These are phyloP conservation scores for Drosophila micromelanica DNA, from an alignment of 1,140 invertebrate genomes.

Conservation along the genomic window DNA sequence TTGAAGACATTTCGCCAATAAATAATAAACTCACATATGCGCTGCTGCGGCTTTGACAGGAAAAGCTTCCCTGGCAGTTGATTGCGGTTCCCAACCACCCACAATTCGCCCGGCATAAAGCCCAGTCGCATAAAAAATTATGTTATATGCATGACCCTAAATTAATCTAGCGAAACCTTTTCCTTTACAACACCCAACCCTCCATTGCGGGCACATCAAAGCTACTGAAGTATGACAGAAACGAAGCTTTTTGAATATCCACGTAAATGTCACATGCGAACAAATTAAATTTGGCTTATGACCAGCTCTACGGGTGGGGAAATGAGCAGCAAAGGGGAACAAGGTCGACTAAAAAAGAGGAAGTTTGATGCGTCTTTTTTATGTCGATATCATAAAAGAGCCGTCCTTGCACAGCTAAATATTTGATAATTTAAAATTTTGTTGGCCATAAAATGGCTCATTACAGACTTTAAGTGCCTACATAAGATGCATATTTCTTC, in stretches of 20 bases:
- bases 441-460: constrained; percentile 20
- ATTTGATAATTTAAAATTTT: constrained; percentile 23
- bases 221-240: constrained; percentile 74
- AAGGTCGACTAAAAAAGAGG: constrained; percentile 1
- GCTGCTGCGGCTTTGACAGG: constrained; percentile 20
- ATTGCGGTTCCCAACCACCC: constrained; percentile 52
- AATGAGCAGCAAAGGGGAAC: background rate
- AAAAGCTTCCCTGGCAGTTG: constrained; percentile 57
- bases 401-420: constrained; percentile 5
- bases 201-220: constrained; percentile 63
- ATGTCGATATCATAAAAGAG: constrained; percentile 28
- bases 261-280: constrained; percentile 73
- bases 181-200: constrained; percentile 35
- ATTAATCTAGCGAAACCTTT: constrained; percentile 83
- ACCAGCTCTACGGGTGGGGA: constrained; percentile 27
- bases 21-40: constrained; percentile 64
- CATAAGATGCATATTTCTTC: constrained; percentile 1
- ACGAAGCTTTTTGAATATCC: constrained; percentile 76
- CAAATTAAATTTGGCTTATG: constrained; percentile 80
- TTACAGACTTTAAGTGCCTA: background rate
- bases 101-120: constrained; percentile 10
- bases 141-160: constrained; percentile 83
- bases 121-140: constrained; percentile 69
- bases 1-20: constrained; percentile 57
- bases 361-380: constrained; percentile 26